A percentile compares a stretch with the other conserved stretches of the same genome.
phyloP scores from a whole-genome alignment of 2,797 vertebrate genomes.

The Yasuhikotakia modesta region DNA sequence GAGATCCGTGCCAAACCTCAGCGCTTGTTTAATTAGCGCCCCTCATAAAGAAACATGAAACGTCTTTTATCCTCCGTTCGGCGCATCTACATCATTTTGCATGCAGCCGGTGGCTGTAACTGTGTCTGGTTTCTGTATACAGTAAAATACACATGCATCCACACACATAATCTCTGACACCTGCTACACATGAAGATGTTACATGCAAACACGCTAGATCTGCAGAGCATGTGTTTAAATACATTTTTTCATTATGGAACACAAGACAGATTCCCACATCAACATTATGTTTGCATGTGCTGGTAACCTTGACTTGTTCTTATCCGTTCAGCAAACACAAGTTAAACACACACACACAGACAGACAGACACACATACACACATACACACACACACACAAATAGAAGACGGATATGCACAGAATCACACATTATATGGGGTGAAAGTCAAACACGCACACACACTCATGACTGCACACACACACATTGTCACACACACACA shows the following conservation, averaged over 20 bases:
- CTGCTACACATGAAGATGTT: slow-evolving; percentile 5
- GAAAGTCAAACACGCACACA: slow-evolving; percentile 41
- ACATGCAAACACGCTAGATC: slow-evolving; percentile 25
- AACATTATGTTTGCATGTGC: not conserved
- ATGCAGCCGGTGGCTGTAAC: not conserved
- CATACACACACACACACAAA: slow-evolving; percentile 33
- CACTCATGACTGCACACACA: slow-evolving; percentile 44
- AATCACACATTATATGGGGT: slow-evolving; percentile 49
- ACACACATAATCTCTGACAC: slow-evolving; percentile 11
- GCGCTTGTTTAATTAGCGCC: not conserved
- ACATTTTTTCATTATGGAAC: slow-evolving; percentile 15
- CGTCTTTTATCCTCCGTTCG: not conserved
- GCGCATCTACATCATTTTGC: slow-evolving; percentile 29
- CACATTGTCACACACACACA: slow-evolving; percentile 18
- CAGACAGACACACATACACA: slow-evolving; percentile 31
- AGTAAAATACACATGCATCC: slow-evolving; percentile 8
- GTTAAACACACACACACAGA: slow-evolving; percentile 39
- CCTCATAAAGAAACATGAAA: slow-evolving; percentile 18
- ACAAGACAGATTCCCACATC: not conserved
- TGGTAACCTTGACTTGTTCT: slow-evolving; percentile 40
- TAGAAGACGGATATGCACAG: slow-evolving; percentile 42
- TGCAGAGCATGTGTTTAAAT: slow-evolving; percentile 16
- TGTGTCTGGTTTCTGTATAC: not conserved
- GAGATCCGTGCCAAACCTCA: slow-evolving; percentile 2
- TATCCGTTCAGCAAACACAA: slow-evolving; percentile 13